Evolutionary conservation across 2,888 invertebrate genomes (phyloP), one percentile per base, ranked within the genome.

Genomic region (Oasisia sp.): DNA sequence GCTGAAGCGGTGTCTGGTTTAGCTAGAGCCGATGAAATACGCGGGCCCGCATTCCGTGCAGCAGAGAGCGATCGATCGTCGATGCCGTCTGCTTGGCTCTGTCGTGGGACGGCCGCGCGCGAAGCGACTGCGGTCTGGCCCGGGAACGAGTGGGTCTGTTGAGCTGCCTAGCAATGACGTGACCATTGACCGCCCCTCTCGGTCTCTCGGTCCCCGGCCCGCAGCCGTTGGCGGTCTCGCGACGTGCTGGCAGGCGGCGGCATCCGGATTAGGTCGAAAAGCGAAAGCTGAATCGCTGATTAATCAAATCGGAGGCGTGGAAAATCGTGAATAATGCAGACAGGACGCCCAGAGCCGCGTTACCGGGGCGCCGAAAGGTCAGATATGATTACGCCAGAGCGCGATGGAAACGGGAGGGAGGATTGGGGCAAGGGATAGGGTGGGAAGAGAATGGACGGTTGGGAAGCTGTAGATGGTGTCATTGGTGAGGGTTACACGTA

Each of bases 291-390:
- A 74, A 74, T 74, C 74, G 74, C 74, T 74, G 74, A 74, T 74
- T 74, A 74, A 74, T n/a, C 74, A 74, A n/a, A n/a, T 74, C 74
- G 74, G 27, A 74, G 74, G 74, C 74, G 74, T 74, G 74, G 74
- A 74, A 74, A n/a, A 74, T 74, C 74, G 74, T 74, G 74, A 74
- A 74, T 74, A 74, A 74, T 74, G 74, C n/a, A 74, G 74, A 74
- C 27, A 19, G 74, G 74, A 74, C 74, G 74, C 74, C 38, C 4
- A 38, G 38, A 38, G 50, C 50, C 9, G 7, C 74, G 74, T 7
- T 27, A 27, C 74, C 27, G 74, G 74, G n/a, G 19, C n/a, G 74
- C n/a, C 74, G 19, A 74, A 74, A 74, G 74, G 74, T 74, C 27
- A n/a, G 27, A 74, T 74, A n/a, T 74, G 74, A 74, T 74, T 19